These are phyloP conservation scores for Calosoma granatense DNA, from an alignment of 1,140 invertebrate genomes.

Conservation along the genomic window DNA sequence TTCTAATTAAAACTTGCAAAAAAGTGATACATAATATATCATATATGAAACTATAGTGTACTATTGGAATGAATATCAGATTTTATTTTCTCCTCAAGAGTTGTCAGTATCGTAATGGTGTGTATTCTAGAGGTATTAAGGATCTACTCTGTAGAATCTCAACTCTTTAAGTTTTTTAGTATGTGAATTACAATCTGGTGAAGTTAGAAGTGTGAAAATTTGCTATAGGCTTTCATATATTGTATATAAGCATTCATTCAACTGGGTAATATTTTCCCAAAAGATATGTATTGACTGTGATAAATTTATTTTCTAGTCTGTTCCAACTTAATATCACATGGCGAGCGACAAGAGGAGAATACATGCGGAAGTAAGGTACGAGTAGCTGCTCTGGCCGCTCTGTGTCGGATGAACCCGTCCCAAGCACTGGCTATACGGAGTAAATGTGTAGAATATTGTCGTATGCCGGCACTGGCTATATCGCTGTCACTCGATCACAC, in stretches of 20 bases:
- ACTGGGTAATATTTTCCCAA: neutral
- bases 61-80: neutral
- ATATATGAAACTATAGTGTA: no score
- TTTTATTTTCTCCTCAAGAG: no score
- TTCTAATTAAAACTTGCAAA: no score
- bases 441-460: constrained; percentile 77
- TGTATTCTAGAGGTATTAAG: no score
- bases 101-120: no score
- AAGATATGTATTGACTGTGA: constrained; percentile 8
- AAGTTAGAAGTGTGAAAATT: neutral
- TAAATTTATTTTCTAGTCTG: constrained; percentile 53
- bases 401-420: constrained; percentile 85
- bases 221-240: no score
- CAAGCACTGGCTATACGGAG: constrained; percentile 72
- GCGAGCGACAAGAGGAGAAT: constrained; percentile 81
- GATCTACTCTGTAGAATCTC: no score
- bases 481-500: constrained; percentile 57
- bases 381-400: constrained; percentile 58
- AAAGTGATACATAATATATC: no score
- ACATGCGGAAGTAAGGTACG: constrained; percentile 56
- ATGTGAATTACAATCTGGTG: neutral
- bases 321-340: constrained; percentile 71
- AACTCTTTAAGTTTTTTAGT: no score
- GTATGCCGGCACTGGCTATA: constrained; percentile 80
- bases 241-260: no score